Evolutionary conservation across 2,888 invertebrate genomes (phyloP).

Genomic region (Dryomyza anilis): DNA sequence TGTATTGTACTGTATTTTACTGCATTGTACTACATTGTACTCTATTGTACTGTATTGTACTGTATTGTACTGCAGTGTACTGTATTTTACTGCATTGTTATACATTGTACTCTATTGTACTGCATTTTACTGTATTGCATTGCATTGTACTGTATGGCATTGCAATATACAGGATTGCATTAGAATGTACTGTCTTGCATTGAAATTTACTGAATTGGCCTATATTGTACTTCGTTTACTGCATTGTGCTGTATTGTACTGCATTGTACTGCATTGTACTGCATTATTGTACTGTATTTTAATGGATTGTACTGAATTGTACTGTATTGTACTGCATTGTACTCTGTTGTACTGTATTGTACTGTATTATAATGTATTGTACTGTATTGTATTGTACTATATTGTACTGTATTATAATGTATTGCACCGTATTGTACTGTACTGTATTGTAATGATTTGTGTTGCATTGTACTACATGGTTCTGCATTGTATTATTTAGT

Average conservation of each 20-base stretch:
- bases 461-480: background rate
- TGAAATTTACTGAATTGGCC: background rate
- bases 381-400: background rate
- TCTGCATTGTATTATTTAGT: background rate
- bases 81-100: background rate
- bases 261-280: too few relatives aligned
- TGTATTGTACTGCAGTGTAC: background rate
- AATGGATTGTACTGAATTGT: background rate
- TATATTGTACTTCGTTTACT: too few relatives aligned
- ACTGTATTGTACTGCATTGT: background rate
- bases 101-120: background rate
- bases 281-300: background rate
- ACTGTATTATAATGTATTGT: background rate
- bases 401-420: background rate
- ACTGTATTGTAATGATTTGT: background rate
- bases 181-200: background rate
- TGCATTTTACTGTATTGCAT: background rate
- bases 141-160: background rate
- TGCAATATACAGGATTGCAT: background rate
- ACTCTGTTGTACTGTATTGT: background rate
- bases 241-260: too few relatives aligned
- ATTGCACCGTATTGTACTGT: background rate
- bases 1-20: background rate
- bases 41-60: background rate
- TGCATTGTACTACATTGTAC: background rate